Evolutionary conservation across 2,888 invertebrate genomes (phyloP), one percentile per base, ranked within the genome.

Genomic region (Platycheirus albimanus): DNA sequence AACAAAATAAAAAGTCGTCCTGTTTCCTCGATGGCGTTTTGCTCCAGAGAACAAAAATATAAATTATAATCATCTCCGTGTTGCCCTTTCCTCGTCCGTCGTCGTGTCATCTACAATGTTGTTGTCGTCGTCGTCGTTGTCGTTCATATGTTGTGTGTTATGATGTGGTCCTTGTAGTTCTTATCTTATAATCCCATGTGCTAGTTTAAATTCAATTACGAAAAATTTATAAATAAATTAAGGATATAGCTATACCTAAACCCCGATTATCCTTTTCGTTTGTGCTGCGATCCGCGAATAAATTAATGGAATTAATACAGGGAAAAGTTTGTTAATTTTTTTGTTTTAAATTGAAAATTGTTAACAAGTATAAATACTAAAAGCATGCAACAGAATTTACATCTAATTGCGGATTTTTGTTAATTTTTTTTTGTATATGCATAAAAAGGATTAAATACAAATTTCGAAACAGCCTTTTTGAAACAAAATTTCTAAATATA

Each of bases 151-250:
- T 45, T 30, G 38, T 56, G 17, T 56, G 20, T 28, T 61, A 43
- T 30, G 43, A 43, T 43, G 45, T 17, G 49, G 74, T 75, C 38
- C 47, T 56, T 61, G 61, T 61, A 47, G 45, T 72, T 63, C 72
- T 67, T 69, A 79, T 74, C 63, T 63, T 56, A 56, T 45, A 67
- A 74, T 54, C 63, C 54, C 54, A 49, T 64, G 76, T 63, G 71
- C 30, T 61, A 51, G 52, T 71, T 76, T 67, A 49, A 56, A 54
- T 76, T 64, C 43, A 70, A 54, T 80, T 66, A 66, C 13, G 20
- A 52, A 30, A 54, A 45, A 52, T 10, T 49, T 33, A 49, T 43
- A 74, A 38, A 64, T 56, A 54, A 56, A 33, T 54, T 54, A 45
- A 45, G 45, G 52, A 45, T 54, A 69, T 45, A 33, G 8, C 30